Evolutionary conservation across 2,888 invertebrate species (phyloP).

Genomic region (Tachystola acroxantha): DNA sequence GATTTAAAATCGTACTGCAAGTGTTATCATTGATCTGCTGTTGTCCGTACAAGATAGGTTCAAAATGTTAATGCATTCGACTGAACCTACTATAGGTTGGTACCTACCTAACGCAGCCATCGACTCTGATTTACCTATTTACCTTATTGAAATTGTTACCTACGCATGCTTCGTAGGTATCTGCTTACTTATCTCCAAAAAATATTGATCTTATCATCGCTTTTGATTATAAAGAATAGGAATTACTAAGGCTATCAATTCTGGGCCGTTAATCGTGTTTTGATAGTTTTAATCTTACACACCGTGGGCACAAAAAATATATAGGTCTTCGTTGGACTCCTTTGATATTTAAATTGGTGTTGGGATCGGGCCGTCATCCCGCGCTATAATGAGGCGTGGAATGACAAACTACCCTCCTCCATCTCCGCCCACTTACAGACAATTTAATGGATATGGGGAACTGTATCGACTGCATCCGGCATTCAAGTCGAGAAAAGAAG

Average conservation of each 20-base stretch:
- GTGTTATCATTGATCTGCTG: too few species aligned
- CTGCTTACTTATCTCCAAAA: not conserved
- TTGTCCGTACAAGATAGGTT: too few species aligned
- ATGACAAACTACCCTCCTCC: constrained; percentile 59
- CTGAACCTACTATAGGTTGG: too few species aligned
- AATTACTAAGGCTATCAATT: constrained; percentile 25
- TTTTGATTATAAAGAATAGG: constrained; percentile 20
- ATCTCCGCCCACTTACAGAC: constrained; percentile 51
- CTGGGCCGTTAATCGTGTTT: constrained; percentile 12
- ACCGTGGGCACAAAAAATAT: constrained; percentile 14
- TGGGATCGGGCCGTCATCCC: constrained; percentile 35
- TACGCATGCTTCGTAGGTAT: too few species aligned
- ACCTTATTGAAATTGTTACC: too few species aligned
- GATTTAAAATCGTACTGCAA: too few species aligned
- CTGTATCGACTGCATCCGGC: constrained; percentile 31
- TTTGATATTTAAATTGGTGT: constrained; percentile 53
- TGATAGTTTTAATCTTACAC: constrained; percentile 27
- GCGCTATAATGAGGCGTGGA: constrained; percentile 43
- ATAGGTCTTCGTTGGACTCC: constrained; percentile 13
- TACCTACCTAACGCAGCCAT: too few species aligned
- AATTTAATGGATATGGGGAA: constrained; percentile 32
- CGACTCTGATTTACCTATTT: too few species aligned
- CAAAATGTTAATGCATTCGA: too few species aligned
- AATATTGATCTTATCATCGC: not conserved
- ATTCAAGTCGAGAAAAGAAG: constrained; percentile 2